Evolutionary conservation across 2,888 invertebrate genomes (phyloP).

Genomic region (Podabrus alpinus): DNA sequence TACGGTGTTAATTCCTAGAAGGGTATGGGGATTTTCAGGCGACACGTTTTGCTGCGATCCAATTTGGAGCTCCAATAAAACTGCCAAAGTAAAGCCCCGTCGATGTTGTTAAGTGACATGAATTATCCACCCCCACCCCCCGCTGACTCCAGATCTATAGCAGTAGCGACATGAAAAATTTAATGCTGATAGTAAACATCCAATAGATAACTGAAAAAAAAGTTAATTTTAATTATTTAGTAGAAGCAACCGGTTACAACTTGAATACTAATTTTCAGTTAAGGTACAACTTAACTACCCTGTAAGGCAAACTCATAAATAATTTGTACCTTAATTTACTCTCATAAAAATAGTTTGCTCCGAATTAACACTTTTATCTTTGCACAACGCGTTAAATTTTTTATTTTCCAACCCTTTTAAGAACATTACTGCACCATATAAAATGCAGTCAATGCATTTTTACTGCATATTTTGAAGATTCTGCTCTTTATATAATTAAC

Average conservation of each 20-base stretch:
- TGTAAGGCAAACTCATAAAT: not conserved
- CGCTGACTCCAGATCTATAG: slow-evolving; percentile 40
- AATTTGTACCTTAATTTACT: not conserved
- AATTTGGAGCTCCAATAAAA: slow-evolving; percentile 59
- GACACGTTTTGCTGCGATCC: slow-evolving; percentile 53
- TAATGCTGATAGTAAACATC: slow-evolving; percentile 52
- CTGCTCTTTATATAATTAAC: not conserved
- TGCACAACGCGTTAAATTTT: not conserved
- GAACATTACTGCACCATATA: not conserved
- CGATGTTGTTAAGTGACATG: slow-evolving; percentile 59
- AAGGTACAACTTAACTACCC: not conserved
- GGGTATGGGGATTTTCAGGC: slow-evolving; percentile 31
- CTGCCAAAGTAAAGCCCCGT: slow-evolving; percentile 57
- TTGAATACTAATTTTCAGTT: not conserved
- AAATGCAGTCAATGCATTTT: not conserved
- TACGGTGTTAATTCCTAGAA: slow-evolving; percentile 53
- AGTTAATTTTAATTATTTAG: slow-evolving; percentile 26
- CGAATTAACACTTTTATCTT: not conserved
- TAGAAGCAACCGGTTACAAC: not conserved
- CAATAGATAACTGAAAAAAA: slow-evolving; percentile 22
- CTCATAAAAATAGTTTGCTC: not conserved
- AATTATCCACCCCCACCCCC: slow-evolving; percentile 53
- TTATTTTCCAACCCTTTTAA: not conserved
- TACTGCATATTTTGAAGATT: not conserved
- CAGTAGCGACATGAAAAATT: slow-evolving; percentile 54